Evolutionary conservation across 2,888 invertebrate genomes (phyloP).

Genomic region (Cephus nigrinus): DNA sequence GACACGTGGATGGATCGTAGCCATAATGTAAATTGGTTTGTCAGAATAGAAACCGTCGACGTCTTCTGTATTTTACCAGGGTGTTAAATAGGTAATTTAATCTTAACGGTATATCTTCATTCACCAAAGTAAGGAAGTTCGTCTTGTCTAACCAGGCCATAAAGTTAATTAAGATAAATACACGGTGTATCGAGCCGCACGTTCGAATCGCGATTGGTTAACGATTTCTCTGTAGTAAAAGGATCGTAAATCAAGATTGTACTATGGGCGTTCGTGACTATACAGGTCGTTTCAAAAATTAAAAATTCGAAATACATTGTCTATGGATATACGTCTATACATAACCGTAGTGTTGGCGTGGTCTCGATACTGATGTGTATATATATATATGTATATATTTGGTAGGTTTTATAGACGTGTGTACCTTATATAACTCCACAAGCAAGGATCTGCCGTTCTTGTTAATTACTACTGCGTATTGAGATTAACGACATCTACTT

Average conservation of each 20-base stretch:
- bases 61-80: not conserved
- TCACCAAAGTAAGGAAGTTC: not conserved
- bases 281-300: not conserved
- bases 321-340: not conserved
- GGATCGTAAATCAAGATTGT: not conserved
- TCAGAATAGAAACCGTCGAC: not conserved
- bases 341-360: not conserved
- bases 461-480: slow-evolving; percentile 42
- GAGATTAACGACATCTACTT: slow-evolving; percentile 45
- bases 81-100: not conserved
- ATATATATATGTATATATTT: not conserved
- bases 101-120: not conserved
- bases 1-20: not conserved
- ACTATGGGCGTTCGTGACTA: not conserved
- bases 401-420: not conserved
- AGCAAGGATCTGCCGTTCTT: slow-evolving; percentile 17
- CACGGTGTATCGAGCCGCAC: not conserved
- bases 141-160: not conserved
- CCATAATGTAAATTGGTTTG: not conserved
- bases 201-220: not conserved
- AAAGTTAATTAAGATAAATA: not conserved
- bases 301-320: not conserved
- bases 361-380: not conserved
- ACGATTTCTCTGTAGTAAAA: not conserved
- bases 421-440: not conserved